Evolutionary conservation across 2,888 invertebrate genomes (phyloP).

Genomic region (Ophion ventricosus): DNA sequence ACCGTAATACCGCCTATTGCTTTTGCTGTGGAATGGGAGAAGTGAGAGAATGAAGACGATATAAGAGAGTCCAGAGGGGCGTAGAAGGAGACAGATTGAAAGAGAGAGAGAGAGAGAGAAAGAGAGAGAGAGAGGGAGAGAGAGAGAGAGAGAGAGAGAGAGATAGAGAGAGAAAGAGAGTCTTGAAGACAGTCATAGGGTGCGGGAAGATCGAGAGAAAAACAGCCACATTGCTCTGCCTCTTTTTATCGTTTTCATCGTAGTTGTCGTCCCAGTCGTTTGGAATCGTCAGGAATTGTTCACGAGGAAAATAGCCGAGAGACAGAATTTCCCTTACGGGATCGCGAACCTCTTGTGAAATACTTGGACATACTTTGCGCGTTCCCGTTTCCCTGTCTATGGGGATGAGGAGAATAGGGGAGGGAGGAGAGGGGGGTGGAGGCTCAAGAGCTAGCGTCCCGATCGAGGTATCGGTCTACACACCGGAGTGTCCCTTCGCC

Average conservation of each 20-base stretch:
- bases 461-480: slow-evolving; percentile 52
- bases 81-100: slow-evolving; percentile 5
- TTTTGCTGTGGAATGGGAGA: slow-evolving; percentile 43
- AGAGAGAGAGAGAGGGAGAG: too few relatives aligned
- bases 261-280: slow-evolving; percentile 52
- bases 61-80: slow-evolving; percentile 39
- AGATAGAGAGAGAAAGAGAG: slow-evolving; percentile 29
- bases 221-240: slow-evolving; percentile 49
- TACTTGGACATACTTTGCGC: slow-evolving; percentile 78
- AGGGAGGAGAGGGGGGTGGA: slow-evolving; percentile 20
- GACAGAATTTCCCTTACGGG: slow-evolving; percentile 75
- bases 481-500: slow-evolving; percentile 47
- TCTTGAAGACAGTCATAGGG: not conserved
- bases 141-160: not conserved
- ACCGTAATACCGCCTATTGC: slow-evolving; percentile 57
- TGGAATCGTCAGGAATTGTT: slow-evolving; percentile 71
- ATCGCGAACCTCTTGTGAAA: slow-evolving; percentile 74
- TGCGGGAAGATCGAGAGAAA: slow-evolving; percentile 47
- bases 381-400: slow-evolving; percentile 63
- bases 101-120: slow-evolving; percentile 26
- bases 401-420: not conserved
- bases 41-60: slow-evolving; percentile 59
- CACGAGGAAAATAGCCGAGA: slow-evolving; percentile 75
- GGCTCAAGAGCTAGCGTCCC: slow-evolving; percentile 18
- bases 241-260: slow-evolving; percentile 35